A percentile compares a stretch with the other conserved stretches of the same genome.
Conservation (phyloP, 2,888 invertebrate genomes). For the Cheiracanthium punctorium region DNA sequence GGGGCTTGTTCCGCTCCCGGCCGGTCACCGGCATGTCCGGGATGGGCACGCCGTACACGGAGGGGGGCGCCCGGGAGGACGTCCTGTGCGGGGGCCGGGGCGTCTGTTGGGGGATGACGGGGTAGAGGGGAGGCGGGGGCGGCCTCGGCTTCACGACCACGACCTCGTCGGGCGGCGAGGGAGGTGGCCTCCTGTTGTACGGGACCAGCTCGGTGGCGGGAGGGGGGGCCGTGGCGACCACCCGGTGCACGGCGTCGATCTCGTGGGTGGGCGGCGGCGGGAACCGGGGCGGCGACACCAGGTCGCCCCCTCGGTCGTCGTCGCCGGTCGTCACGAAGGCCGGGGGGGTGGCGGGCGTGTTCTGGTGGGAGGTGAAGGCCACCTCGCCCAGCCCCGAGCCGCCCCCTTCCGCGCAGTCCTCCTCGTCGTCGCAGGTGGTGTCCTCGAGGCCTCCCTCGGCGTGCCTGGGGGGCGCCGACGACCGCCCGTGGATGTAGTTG, state of each 20-base stretch:
- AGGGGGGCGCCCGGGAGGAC: conserved; percentile 51
- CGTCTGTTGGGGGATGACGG: conserved; percentile 43
- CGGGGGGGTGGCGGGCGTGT: conserved; percentile 51
- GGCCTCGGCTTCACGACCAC: conserved; percentile 14
- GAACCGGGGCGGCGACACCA: conserved; percentile 36
- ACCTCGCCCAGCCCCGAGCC: conserved; percentile 86
- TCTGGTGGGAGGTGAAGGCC: conserved; percentile 33
- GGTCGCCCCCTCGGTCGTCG: conserved; percentile 25
- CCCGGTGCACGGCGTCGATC: conserved; percentile 26
- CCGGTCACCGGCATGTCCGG: conserved; percentile 57
- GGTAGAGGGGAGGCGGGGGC: conserved; percentile 35
- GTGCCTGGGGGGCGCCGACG: conserved; percentile 77
- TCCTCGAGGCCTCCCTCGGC: conserved; percentile 76
- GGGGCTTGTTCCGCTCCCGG: conserved; percentile 72
- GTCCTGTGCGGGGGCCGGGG: conserved; percentile 39
- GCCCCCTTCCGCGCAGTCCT: conserved; percentile 86
- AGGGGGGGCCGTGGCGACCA: conserved; percentile 36
- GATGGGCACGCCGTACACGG: conserved; percentile 58
- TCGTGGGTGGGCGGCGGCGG: conserved; percentile 53
- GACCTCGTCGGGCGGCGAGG: conserved; percentile 20
- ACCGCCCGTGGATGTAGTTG: conserved; percentile 80
- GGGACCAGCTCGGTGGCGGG: background rate
- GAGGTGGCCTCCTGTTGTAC: conserved; percentile 17
- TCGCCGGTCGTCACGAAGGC: conserved; percentile 28
- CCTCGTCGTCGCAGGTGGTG: conserved; percentile 83